Percentiles rank a stretch among this genome's conserved stretches.
These are phyloP conservation scores for Sycophila sp. DNA, from an alignment of 1,140 invertebrate species.

Conservation along the genomic window DNA sequence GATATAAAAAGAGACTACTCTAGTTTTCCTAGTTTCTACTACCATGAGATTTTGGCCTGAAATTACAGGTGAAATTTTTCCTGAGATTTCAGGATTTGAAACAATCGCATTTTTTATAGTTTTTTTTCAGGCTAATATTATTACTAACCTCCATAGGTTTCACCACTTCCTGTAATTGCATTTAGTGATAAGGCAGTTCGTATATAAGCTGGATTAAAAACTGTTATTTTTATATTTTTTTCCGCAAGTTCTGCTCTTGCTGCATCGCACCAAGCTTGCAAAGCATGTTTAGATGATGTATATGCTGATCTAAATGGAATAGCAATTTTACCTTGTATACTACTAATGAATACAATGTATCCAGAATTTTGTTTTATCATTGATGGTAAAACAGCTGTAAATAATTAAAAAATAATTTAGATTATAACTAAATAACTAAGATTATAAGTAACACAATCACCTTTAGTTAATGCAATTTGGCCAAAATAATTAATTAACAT, in stretches of 20 bases:
- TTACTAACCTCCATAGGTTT: slow-evolving; percentile 78
- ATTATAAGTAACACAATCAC: slow-evolving; percentile 65
- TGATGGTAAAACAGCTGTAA: slow-evolving; percentile 79
- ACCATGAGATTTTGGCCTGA: no score
- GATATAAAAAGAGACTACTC: no score
- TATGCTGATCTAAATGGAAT: slow-evolving; percentile 91
- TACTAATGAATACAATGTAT: slow-evolving; percentile 91
- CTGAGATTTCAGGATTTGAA: no score
- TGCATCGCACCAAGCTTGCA: slow-evolving; percentile 89
- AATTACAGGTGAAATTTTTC: no score
- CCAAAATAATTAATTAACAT: slow-evolving; percentile 97
- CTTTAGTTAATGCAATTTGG: slow-evolving; percentile 89
- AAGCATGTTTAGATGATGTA: slow-evolving; percentile 93
- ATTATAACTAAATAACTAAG: background rate
- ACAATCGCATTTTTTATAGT: no score
- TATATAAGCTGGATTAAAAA: slow-evolving; percentile 90
- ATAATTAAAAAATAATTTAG: slow-evolving; percentile 21
- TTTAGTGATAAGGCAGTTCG: slow-evolving; percentile 88
- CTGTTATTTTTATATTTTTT: slow-evolving; percentile 81
- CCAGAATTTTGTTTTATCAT: slow-evolving; percentile 85
- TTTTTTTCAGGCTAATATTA: no score
- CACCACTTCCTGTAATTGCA: slow-evolving; percentile 83
- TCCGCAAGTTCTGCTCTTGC: slow-evolving; percentile 81
- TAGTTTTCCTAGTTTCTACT: no score
- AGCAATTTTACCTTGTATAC: slow-evolving; percentile 90